These are phyloP conservation scores for Coracopsis vasa DNA, from an alignment of 2,113 vertebrate species.

Conservation along the genomic window DNA sequence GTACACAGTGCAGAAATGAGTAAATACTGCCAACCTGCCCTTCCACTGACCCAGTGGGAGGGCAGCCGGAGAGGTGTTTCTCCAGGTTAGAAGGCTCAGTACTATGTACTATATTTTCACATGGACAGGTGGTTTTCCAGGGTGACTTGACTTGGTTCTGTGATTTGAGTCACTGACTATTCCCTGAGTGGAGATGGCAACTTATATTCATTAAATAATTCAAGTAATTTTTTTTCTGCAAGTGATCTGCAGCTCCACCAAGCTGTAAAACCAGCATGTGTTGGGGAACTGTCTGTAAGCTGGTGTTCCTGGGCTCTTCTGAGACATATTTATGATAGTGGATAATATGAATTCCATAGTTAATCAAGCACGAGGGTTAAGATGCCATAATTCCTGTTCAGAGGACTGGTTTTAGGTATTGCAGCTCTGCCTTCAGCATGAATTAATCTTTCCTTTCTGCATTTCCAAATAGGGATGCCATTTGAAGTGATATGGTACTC, in stretches of 20 bases:
- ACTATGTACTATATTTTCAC: accelerated
- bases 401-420: background rate
- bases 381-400: background rate
- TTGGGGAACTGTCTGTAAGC: background rate
- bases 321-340: background rate
- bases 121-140: background rate
- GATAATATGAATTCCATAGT: background rate
- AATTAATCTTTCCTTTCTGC: background rate
- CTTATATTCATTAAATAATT: background rate
- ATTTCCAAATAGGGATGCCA: background rate
- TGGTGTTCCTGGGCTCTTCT: background rate
- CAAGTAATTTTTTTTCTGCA: background rate
- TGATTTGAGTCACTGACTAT: background rate
- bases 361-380: background rate
- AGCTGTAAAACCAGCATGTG: background rate
- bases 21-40: background rate
- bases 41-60: background rate
- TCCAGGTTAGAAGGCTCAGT: background rate
- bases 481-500: background rate
- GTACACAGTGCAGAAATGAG: background rate
- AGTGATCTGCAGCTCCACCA: background rate
- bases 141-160: background rate
- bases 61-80: background rate
- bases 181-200: background rate
- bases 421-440: background rate